Evolutionary conservation across 2,888 invertebrate species (phyloP).

Genomic region (Eilema caniola): DNA sequence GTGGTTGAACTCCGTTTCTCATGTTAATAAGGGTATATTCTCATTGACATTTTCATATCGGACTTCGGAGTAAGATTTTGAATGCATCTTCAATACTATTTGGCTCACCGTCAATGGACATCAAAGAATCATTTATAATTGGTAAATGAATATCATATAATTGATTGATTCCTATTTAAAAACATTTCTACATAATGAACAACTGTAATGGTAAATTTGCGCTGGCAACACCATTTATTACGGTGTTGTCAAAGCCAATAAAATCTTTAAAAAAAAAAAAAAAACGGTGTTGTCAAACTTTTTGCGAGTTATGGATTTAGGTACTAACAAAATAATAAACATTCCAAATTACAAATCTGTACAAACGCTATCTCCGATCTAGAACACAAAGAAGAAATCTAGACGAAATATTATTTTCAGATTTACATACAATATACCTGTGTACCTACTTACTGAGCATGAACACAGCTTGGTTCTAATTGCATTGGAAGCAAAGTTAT

Average conservation of each 20-base stretch:
- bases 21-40: too few relatives aligned
- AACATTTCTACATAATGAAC: neutral
- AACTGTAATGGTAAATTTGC: too few relatives aligned
- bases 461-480: too few relatives aligned
- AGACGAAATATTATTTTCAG: neutral
- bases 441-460: too few relatives aligned
- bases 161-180: neutral
- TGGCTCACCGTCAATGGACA: neutral
- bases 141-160: neutral
- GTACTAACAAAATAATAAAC: slow-evolving; percentile 1
- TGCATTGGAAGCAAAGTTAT: too few relatives aligned
- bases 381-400: neutral
- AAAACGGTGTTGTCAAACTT: neutral
- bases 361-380: neutral
- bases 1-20: too few relatives aligned
- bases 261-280: too few relatives aligned
- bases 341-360: slow-evolving; percentile 10
- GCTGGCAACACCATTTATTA: neutral
- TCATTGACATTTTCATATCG: too few relatives aligned
- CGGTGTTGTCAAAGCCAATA: neutral
- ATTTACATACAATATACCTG: too few relatives aligned
- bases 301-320: neutral
- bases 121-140: neutral
- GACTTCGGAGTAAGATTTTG: too few relatives aligned
- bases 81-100: neutral